Evolutionary conservation across 2,888 invertebrate genomes (phyloP), one percentile per base, ranked within the genome.

Genomic region (Crematogaster levior): DNA sequence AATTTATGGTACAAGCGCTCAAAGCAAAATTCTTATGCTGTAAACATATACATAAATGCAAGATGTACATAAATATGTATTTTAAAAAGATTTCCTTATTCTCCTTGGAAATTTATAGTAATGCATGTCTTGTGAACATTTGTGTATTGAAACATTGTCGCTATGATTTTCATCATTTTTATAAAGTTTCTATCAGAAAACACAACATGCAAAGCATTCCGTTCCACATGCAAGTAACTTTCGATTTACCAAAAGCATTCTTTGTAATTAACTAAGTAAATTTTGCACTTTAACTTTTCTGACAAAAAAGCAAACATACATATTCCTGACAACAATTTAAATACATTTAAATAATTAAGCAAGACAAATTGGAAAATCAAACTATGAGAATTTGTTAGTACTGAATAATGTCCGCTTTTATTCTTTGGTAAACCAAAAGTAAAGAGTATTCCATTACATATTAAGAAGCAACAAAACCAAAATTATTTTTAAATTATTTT

Each of bases 211-310:
- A 2, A 70, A 46, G 12, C 70, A 79, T 79, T 56, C 53, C 21
- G 2, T 77, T 68, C 18, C 18, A 34, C 34, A 70, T 68, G 77
- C 70, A 58, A 56, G 34, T 56, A 40, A 53, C n/a, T n/a, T 30
- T 56, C 77, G 56, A 68, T 68, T 68, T 3, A 5, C 2, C 43
- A 18, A 53, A 77, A 70, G 1, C 3, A 3, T 43, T 24, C 3
- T 77, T 56, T 24, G 18, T 53, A 40, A 30, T 40, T 34, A 56
- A 24, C 15, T 12, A 30, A 34, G 24, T 1, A 18, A 24, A 61
- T 75, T 63, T 40, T 10, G 6, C 10, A 40, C 15, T 34, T n/a
- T 77, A 21, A 40, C 27, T 27, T 53, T 27, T 48, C 40, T 24
- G 37, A 48, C 18, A 37, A 37, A 34, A 51, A 27, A 48, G 18